Conservation (phyloP, 2,113 vertebrate species). For the Egretta garzetta region DNA sequence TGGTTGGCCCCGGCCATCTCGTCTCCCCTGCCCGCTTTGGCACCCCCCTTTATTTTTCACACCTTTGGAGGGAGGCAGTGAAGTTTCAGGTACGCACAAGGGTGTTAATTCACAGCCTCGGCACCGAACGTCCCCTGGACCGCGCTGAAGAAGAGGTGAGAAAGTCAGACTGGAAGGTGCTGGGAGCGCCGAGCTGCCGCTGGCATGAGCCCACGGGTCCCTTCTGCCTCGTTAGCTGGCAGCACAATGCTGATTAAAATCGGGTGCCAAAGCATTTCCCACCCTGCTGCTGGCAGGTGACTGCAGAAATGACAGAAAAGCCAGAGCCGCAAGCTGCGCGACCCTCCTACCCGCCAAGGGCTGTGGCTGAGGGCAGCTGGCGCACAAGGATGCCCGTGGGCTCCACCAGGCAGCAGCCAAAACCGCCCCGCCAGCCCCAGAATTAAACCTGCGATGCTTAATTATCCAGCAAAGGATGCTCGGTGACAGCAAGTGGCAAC, state of each 20-base stretch:
- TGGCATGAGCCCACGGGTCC: rapidly evolving
- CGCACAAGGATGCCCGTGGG: too few species aligned
- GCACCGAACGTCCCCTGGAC: neutral
- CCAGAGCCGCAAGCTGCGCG: rapidly evolving
- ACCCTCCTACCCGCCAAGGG: neutral
- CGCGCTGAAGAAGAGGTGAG: neutral
- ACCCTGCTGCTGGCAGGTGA: rapidly evolving
- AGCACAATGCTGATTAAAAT: neutral
- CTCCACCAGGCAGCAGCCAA: neutral
- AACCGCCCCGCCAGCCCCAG: neutral
- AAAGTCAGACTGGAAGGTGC: neutral
- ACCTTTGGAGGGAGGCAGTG: neutral
- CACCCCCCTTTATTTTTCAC: neutral
- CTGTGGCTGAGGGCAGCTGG: neutral
- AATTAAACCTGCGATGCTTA: neutral
- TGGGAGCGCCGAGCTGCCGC: rapidly evolving
- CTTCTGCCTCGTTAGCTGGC: neutral
- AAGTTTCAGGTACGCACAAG: neutral
- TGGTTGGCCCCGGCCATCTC: rapidly evolving
- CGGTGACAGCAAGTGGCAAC: rapidly evolving
- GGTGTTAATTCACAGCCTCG: neutral
- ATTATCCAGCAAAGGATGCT: neutral
- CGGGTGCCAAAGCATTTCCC: neutral
- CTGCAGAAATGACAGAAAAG: neutral
- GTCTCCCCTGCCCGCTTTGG: neutral